Evolutionary conservation across 2,113 vertebrate species (phyloP).

Genomic region (Carettochelys insculpta): DNA sequence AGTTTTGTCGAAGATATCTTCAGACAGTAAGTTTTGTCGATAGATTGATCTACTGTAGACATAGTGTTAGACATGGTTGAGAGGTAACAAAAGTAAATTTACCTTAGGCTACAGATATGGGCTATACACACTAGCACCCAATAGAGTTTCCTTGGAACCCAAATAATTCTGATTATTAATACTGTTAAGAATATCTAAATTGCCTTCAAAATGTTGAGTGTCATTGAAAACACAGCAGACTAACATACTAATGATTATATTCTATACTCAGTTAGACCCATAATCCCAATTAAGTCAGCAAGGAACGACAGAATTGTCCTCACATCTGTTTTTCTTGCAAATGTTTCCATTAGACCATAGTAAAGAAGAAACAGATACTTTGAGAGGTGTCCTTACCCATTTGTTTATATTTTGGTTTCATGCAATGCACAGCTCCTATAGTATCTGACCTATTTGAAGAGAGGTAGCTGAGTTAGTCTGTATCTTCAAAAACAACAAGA

Average conservation of each 20-base stretch:
- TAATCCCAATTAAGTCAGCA: background rate
- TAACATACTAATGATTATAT: background rate
- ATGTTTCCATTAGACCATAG: background rate
- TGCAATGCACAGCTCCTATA: background rate
- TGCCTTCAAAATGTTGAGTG: background rate
- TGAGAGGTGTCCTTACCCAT: background rate
- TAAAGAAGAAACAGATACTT: background rate
- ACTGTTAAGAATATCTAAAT: background rate
- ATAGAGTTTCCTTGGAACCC: background rate
- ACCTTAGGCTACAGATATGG: background rate
- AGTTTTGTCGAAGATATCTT: too few relatives aligned
- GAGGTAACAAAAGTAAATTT: background rate
- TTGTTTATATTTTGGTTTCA: conserved; percentile 7
- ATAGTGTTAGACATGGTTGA: too few relatives aligned
- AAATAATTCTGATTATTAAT: conserved; percentile 11
- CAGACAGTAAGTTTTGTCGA: too few relatives aligned
- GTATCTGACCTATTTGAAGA: too few relatives aligned
- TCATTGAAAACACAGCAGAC: background rate
- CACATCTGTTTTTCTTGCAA: background rate
- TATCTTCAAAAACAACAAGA: too few relatives aligned
- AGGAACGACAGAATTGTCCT: background rate
- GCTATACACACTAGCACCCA: background rate
- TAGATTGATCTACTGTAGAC: too few relatives aligned
- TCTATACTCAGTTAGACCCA: background rate
- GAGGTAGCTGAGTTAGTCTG: too few relatives aligned